Evolutionary conservation across 2,888 invertebrate genomes (phyloP).

Genomic region (Lepeophtheirus nordmannii): DNA sequence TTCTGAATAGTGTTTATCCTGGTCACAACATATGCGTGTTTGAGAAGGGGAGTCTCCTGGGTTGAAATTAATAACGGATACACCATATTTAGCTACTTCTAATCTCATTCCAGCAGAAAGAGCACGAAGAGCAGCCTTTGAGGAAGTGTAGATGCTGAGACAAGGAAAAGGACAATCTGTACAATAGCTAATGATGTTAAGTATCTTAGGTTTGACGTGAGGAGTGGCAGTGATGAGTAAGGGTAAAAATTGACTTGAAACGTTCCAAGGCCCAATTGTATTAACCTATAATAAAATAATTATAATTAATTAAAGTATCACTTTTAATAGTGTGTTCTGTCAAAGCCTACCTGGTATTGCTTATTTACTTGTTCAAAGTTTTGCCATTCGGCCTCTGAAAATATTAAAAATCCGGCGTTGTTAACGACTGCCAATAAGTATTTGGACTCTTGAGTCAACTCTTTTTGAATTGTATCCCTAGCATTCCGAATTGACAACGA

Average conservation of each 20-base stretch:
- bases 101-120: slow-evolving; percentile 15
- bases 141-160: slow-evolving; percentile 16
- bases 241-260: slow-evolving; percentile 7
- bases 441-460: slow-evolving; percentile 31
- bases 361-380: slow-evolving; percentile 49
- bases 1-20: slow-evolving; percentile 12
- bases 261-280: background rate
- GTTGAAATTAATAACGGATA: slow-evolving; percentile 16
- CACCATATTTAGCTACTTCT: slow-evolving; percentile 11
- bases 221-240: background rate
- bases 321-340: background rate
- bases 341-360: slow-evolving; percentile 47
- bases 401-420: slow-evolving; percentile 76
- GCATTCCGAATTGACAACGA: background rate
- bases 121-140: slow-evolving; percentile 16
- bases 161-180: slow-evolving; percentile 23
- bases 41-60: slow-evolving; percentile 21
- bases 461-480: background rate
- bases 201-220: background rate
- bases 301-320: background rate
- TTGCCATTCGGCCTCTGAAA: slow-evolving; percentile 83
- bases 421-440: slow-evolving; percentile 65
- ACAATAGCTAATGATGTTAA: slow-evolving; percentile 23
- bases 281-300: slow-evolving; percentile 9
- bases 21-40: slow-evolving; percentile 14